Evolutionary conservation across 2,113 vertebrate genomes (phyloP), one percentile per base, ranked within the genome.

Genomic region (Heterocephalus glaber): DNA sequence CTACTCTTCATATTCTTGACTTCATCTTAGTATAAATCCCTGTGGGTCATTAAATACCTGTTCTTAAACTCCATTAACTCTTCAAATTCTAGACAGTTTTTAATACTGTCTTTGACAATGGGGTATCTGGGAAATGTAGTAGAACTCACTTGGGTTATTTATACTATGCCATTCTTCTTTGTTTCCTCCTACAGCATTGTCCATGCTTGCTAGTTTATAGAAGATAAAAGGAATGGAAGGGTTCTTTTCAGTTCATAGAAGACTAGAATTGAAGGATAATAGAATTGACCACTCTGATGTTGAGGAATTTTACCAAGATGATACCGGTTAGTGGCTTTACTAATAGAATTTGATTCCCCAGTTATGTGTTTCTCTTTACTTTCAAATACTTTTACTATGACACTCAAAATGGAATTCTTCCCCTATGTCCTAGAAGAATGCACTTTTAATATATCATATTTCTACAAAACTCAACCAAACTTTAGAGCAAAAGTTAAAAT

Each of bases 41-140:
- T 58, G 2, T 0, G 1, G 60, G 0, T 85, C 47, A 60, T 82
- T 80, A 93, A 79, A 56, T 94, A 95, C n/a, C 0, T 12, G 66
- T n/a, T 81, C 7, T 65, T 70, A 80, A 94, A 70, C 1, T 2
- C 0, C 68, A 85, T 83, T 92, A 65, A 74, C 63, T 56, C 49
- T 72, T 66, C 80, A 30, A 88, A 91, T 54, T 80, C 30, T 86
- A 80, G 11, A 65, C 86, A 83, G 49, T 84, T 96, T 49, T 63
- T 22, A 96, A 56, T 19, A 86, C 14, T 83, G 26, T 54, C 5
- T 92, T 88, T 0, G 68, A 24, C 33, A 0, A 65, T 38, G 65
- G 19, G 14, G 0, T 0, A 0, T 7, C n/a, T 61, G 22, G 19
- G 72, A n/a, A 60, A 2, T 58, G 41, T 7, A 54, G 3, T 47